Percentiles rank a stretch among this genome's conserved stretches.
phyloP scores from a whole-genome alignment of 1,140 invertebrate species.

The Maniola jurtina region DNA sequence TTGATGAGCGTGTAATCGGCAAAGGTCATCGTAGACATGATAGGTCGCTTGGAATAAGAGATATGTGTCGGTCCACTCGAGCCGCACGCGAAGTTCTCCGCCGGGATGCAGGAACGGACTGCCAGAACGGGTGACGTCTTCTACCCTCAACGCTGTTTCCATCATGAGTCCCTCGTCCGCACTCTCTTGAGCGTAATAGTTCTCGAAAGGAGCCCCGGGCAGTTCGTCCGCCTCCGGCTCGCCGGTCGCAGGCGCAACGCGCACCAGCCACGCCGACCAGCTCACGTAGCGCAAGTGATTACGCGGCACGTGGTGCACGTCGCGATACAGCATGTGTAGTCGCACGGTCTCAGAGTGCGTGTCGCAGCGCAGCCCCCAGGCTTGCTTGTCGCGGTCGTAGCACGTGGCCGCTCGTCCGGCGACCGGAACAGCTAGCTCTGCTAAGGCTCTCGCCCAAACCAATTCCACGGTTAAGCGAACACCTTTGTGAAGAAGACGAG shows the following conservation, averaged over 20 bases:
- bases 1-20: constrained; percentile 90
- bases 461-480: constrained; percentile 63
- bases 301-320: constrained; percentile 90
- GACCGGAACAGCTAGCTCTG: constrained; percentile 88
- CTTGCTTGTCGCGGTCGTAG: constrained; percentile 90
- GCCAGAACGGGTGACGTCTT: constrained; percentile 88
- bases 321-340: constrained; percentile 90
- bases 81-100: constrained; percentile 87
- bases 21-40: constrained; percentile 92
- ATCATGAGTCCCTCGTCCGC: constrained; percentile 91
- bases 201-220: constrained; percentile 87
- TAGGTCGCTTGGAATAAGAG: constrained; percentile 92
- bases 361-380: constrained; percentile 90
- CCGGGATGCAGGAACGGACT: constrained; percentile 89
- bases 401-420: constrained; percentile 86
- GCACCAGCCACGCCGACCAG: constrained; percentile 88
- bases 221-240: constrained; percentile 82
- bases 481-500: constrained; percentile 58
- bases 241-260: constrained; percentile 79
- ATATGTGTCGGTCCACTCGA: constrained; percentile 93
- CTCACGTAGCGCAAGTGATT: constrained; percentile 90
- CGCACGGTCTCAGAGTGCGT: constrained; percentile 88
- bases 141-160: constrained; percentile 88
- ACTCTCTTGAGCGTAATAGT: constrained; percentile 92
- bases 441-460: constrained; percentile 81